phyloP scores from a whole-genome alignment of 2,797 vertebrate genomes.

The Apodemus agrarius region DNA sequence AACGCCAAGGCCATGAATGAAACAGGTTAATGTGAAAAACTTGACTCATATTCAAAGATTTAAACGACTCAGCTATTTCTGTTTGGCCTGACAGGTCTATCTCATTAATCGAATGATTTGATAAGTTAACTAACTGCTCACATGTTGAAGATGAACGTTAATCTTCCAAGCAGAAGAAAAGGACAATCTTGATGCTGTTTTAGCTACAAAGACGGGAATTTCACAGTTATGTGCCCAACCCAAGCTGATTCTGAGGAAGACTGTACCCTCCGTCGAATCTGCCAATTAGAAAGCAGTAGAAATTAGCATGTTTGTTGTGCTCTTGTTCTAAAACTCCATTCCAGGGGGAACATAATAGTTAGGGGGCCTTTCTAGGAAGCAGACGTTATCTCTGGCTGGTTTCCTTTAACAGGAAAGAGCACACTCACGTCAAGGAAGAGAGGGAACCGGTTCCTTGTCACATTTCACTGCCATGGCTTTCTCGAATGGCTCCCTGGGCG shows the following conservation, averaged over 20 bases:
- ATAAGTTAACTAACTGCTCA: constrained; percentile 73
- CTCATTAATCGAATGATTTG: constrained; percentile 79
- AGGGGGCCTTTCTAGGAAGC: constrained; percentile 19
- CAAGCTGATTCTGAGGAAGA: constrained; percentile 56
- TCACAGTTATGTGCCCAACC: constrained; percentile 17
- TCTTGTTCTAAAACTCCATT: not conserved
- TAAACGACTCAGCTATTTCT: constrained; percentile 75
- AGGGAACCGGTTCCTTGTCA: not conserved
- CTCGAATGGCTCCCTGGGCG: not conserved
- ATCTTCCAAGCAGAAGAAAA: constrained; percentile 67
- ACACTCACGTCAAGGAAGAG: not conserved
- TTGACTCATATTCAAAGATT: constrained; percentile 77
- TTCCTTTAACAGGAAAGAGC: not conserved
- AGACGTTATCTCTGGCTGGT: not conserved
- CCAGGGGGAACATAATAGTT: not conserved
- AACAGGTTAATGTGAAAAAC: constrained; percentile 80
- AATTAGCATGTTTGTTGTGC: constrained; percentile 42
- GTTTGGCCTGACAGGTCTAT: constrained; percentile 73
- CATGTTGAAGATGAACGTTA: constrained; percentile 63
- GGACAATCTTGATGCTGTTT: constrained; percentile 58
- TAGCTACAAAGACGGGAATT: constrained; percentile 63
- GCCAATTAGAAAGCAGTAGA: constrained; percentile 49
- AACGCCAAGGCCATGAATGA: constrained; percentile 66
- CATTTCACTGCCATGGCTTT: not conserved
- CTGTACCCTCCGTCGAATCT: not conserved